These are phyloP conservation scores for Polydesmus complanatus DNA, from an alignment of 2,888 invertebrate species.

Conservation along the genomic window DNA sequence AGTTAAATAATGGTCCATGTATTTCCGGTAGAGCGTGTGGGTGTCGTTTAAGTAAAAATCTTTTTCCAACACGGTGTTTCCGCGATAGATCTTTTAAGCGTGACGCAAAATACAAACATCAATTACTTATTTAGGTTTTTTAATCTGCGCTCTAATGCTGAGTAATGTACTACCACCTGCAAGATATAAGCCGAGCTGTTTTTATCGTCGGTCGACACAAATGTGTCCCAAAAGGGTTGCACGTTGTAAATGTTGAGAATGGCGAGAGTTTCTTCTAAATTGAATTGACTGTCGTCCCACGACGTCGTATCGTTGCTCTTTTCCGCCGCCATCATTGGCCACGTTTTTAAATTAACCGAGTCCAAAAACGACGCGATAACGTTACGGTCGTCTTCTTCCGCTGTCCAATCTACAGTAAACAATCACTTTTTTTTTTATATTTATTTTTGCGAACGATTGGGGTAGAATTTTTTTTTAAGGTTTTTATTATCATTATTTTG, in stretches of 20 bases:
- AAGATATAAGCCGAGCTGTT: constrained; percentile 35
- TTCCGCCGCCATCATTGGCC: constrained; percentile 5
- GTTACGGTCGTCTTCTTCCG: constrained; percentile 8
- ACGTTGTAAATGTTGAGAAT: constrained; percentile 30
- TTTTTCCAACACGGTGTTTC: constrained; percentile 32
- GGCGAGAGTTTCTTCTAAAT: constrained; percentile 27
- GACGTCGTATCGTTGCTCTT: neutral
- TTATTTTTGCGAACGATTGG: too few relatives aligned
- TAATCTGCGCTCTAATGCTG: too few relatives aligned
- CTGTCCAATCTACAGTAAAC: constrained; percentile 9
- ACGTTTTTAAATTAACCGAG: constrained; percentile 8
- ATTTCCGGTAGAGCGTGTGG: constrained; percentile 27
- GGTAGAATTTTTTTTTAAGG: too few relatives aligned
- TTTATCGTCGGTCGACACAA: constrained; percentile 34
- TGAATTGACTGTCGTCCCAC: constrained; percentile 25
- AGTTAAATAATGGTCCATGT: constrained; percentile 15
- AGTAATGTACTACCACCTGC: constrained; percentile 34
- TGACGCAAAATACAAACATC: too few relatives aligned
- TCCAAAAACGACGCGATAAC: constrained; percentile 10
- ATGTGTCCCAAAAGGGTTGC: constrained; percentile 31
- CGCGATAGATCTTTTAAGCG: constrained; percentile 39
- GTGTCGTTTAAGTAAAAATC: constrained; percentile 37
- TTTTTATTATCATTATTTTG: too few relatives aligned
- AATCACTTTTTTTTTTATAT: neutral
- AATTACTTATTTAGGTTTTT: too few relatives aligned